Base-by-base conservation (phyloP, 2,888 invertebrate species). In the Drosophila percnosoma region DNA sequence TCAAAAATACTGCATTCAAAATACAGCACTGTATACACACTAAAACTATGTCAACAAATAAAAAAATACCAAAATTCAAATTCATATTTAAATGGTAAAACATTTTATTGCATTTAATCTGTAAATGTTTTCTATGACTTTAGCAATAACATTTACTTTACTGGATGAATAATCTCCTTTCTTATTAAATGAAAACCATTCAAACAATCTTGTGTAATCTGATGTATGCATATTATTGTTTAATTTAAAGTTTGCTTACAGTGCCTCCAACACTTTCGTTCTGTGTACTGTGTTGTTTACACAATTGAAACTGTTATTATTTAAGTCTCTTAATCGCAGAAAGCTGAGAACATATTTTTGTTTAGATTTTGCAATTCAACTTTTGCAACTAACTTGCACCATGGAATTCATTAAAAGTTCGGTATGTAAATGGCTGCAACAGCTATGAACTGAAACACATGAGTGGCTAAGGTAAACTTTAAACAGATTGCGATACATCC, bases 321-420 rank as follows among this genome's bases (percentile, higher is more conserved):
- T 51, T 21, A 18, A 33, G 18, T 24, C 10, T 29, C n/a, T 31
- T 31, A 57, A 49, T 27, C 38, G 15, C 31, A 33, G 24, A 34
- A 24, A n/a, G 62, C 61, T 64, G 58, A 38, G 24, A 15, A 64
- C n/a, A 60, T 38, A 27, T 38, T 24, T 49, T 38, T 7, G 6
- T 33, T 27, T 34, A 36, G 29, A 29, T 52, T 52, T 29, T 24
- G 42, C 18, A 62, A 64, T 66, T 64, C 33, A 53, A 53, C 53
- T 53, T 63, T 64, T 38, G 24, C 27, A 11, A 24, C 53, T 27
- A 48, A 54, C 48, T 36, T 65, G 53, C 24, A n/a, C 2, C 7
- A 38, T 34, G n/a, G 48, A 64, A 54, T 31, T 54, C 31, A 65
- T 67, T 27, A 54, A 53, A 64, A 67, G 21, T 48, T 48, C 53